Evolutionary conservation across 2,797 vertebrate species (phyloP).

Genomic region (Lutjanus campechanus): DNA sequence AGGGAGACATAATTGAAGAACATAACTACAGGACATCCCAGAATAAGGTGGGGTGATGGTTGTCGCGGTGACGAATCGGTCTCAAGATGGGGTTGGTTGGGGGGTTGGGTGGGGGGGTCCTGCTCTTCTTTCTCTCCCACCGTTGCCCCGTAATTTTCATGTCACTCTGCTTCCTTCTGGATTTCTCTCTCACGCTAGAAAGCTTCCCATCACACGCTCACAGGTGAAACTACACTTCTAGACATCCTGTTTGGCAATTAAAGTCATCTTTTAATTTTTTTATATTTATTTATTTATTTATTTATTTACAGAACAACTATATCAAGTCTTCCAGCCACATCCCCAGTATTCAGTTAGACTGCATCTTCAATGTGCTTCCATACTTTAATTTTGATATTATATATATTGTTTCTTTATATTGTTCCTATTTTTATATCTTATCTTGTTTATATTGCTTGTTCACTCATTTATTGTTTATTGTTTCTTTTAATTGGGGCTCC

Average conservation of each 20-base stretch:
- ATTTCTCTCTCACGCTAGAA: slow-evolving; percentile 25
- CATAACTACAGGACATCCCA: slow-evolving; percentile 89
- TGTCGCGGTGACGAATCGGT: slow-evolving; percentile 82
- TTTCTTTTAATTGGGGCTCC: no score
- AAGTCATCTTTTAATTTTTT: background rate
- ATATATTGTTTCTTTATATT: no score
- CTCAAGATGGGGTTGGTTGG: slow-evolving; percentile 60
- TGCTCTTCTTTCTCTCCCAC: slow-evolving; percentile 42
- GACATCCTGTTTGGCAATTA: background rate
- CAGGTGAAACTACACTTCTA: background rate
- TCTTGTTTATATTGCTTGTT: no score
- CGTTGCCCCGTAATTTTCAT: slow-evolving; percentile 60
- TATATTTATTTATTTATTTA: background rate
- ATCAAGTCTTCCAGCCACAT: no score
- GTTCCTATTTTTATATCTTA: no score
- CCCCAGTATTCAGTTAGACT: no score
- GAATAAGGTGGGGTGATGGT: slow-evolving; percentile 77
- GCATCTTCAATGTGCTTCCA: no score
- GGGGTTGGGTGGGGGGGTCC: background rate
- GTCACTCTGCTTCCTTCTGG: slow-evolving; percentile 46
- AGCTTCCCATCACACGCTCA: slow-evolving; percentile 13
- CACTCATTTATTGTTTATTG: no score
- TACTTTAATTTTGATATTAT: no score
- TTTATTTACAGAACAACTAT: no score
- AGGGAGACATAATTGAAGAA: slow-evolving; percentile 87